These are phyloP conservation scores for Mormyrus lacerda DNA, from an alignment of 2,113 vertebrate genomes.

Conservation along the genomic window DNA sequence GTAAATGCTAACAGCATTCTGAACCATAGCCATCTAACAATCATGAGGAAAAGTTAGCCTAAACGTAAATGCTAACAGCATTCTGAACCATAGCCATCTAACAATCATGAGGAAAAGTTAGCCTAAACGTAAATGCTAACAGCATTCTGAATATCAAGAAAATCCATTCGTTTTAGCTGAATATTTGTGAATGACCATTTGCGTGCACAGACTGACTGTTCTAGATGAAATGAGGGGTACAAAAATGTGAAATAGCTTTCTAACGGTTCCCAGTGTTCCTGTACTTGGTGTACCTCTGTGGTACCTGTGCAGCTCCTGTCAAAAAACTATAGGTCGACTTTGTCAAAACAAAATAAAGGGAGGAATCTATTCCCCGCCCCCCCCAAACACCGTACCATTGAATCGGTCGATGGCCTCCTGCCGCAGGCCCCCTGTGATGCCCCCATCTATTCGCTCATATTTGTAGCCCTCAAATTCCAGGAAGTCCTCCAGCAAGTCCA, in stretches of 20 bases:
- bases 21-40: background rate
- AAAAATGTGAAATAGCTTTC: background rate
- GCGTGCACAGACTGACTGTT: background rate
- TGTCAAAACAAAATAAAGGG: background rate
- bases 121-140: background rate
- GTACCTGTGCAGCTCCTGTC: background rate
- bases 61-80: background rate
- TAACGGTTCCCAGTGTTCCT: background rate
- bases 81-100: background rate
- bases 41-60: background rate
- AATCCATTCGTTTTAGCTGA: background rate
- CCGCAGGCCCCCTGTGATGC: conserved; percentile 86
- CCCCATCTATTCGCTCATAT: conserved; percentile 89
- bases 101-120: background rate
- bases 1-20: background rate
- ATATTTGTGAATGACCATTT: background rate
- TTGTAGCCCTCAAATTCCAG: conserved; percentile 94
- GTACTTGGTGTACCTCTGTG: background rate
- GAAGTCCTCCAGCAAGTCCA: conserved; percentile 94
- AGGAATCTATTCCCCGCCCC: background rate
- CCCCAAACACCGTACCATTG: conserved; percentile 67
- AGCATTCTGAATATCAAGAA: background rate
- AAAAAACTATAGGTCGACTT: background rate
- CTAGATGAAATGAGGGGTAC: background rate
- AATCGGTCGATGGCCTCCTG: conserved; percentile 97